phyloP scores from a whole-genome alignment of 2,113 vertebrate species.

The Narcine bancroftii region DNA sequence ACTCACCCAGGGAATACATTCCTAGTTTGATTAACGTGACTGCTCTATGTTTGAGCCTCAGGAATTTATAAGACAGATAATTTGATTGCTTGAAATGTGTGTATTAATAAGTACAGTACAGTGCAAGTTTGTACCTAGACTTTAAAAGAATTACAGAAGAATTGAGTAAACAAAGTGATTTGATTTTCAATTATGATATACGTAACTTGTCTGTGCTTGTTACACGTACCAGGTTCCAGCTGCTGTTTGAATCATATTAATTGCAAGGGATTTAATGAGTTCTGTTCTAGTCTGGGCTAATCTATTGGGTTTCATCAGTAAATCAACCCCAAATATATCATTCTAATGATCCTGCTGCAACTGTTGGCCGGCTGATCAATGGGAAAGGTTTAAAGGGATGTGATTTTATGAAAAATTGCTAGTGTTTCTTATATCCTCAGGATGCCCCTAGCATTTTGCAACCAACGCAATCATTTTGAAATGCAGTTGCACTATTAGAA shows the following conservation, averaged over 20 bases:
- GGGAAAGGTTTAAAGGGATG: neutral
- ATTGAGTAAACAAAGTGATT: neutral
- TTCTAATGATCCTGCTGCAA: neutral
- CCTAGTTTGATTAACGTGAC: neutral
- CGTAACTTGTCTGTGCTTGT: neutral
- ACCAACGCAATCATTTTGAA: neutral
- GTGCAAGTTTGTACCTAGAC: neutral
- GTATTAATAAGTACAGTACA: neutral
- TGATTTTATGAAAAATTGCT: neutral
- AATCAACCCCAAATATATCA: neutral
- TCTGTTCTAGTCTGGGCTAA: neutral
- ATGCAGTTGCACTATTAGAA: too few species aligned
- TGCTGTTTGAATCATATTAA: neutral
- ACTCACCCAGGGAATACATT: neutral
- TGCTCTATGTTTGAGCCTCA: neutral
- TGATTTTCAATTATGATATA: neutral
- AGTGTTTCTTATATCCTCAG: neutral
- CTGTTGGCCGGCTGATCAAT: neutral
- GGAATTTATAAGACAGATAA: neutral
- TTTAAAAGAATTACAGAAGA: neutral
- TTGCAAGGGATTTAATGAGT: neutral
- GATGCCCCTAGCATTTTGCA: neutral
- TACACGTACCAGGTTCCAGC: neutral
- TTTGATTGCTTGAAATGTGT: neutral
- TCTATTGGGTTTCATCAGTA: neutral